Conservation (phyloP, 2,113 vertebrate genomes). For the Lasiurus borealis region DNA sequence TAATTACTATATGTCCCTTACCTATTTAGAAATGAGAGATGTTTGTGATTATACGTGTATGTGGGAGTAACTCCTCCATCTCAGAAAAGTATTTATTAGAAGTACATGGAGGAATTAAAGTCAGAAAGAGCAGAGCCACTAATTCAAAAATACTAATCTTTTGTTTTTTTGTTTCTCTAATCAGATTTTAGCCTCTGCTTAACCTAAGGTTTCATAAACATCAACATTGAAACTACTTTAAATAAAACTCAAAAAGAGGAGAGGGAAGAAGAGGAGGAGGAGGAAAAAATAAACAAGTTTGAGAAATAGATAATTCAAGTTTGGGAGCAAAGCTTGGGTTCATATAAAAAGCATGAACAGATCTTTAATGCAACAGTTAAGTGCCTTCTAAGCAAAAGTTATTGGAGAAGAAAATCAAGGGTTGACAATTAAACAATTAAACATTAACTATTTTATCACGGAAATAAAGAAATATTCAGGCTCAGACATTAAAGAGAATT, state of each 20-base stretch:
- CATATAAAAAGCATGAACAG: neutral
- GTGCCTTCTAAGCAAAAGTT: neutral
- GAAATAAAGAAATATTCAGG: neutral
- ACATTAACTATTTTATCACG: neutral
- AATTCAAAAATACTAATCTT: neutral
- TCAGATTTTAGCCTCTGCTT: neutral
- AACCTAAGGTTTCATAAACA: neutral
- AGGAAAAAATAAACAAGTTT: neutral
- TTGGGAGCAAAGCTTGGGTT: neutral
- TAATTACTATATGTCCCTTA: neutral
- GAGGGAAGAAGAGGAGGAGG: neutral
- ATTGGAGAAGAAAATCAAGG: neutral
- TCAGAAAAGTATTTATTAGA: neutral
- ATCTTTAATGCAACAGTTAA: neutral
- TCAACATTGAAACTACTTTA: neutral
- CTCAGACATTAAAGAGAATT: neutral
- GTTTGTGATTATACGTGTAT: neutral
- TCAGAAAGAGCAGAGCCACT: neutral
- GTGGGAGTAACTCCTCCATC: neutral
- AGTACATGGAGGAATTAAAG: neutral
- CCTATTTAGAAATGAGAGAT: neutral
- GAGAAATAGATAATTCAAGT: neutral
- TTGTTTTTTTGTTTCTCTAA: neutral
- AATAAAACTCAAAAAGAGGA: neutral
- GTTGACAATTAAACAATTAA: neutral